Percentiles rank a stretch among this genome's conserved stretches.
These are phyloP conservation scores for Malachius bipustulatus DNA, from an alignment of 2,888 invertebrate genomes.

Conservation along the genomic window DNA sequence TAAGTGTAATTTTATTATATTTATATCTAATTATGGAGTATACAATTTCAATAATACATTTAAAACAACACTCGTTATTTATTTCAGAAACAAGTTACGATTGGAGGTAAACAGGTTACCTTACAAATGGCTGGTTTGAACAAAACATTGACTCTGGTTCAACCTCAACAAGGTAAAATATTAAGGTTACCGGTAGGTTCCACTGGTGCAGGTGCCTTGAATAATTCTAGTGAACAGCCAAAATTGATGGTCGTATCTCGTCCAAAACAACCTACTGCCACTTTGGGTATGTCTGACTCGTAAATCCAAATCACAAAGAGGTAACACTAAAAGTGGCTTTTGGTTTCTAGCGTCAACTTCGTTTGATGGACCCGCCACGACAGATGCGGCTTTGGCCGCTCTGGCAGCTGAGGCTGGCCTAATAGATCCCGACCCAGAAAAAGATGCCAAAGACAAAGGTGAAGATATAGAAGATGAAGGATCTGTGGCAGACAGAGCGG, in stretches of 20 bases:
- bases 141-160: slow-evolving; percentile 52
- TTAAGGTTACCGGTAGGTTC: slow-evolving; percentile 33
- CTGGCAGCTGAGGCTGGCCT: slow-evolving; percentile 50
- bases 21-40: no score
- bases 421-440: slow-evolving; percentile 39
- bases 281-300: slow-evolving; percentile 32
- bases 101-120: slow-evolving; percentile 61
- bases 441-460: slow-evolving; percentile 18
- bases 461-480: slow-evolving; percentile 13
- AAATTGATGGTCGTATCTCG: slow-evolving; percentile 41
- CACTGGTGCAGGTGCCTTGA: slow-evolving; percentile 23
- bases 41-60: no score
- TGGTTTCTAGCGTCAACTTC: slow-evolving; percentile 42
- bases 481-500: slow-evolving; percentile 7
- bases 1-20: slow-evolving; percentile 21
- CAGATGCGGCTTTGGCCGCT: slow-evolving; percentile 49
- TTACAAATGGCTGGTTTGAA: slow-evolving; percentile 53
- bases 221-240: slow-evolving; percentile 28
- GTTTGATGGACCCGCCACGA: slow-evolving; percentile 47
- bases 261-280: slow-evolving; percentile 45
- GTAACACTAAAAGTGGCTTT: no score
- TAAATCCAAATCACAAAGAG: background rate
- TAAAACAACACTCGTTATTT: no score
- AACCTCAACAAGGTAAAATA: slow-evolving; percentile 32
- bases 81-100: slow-evolving; percentile 47